Evolutionary conservation across 1,140 invertebrate genomes (phyloP).

Genomic region (Diorhabda elongata): DNA sequence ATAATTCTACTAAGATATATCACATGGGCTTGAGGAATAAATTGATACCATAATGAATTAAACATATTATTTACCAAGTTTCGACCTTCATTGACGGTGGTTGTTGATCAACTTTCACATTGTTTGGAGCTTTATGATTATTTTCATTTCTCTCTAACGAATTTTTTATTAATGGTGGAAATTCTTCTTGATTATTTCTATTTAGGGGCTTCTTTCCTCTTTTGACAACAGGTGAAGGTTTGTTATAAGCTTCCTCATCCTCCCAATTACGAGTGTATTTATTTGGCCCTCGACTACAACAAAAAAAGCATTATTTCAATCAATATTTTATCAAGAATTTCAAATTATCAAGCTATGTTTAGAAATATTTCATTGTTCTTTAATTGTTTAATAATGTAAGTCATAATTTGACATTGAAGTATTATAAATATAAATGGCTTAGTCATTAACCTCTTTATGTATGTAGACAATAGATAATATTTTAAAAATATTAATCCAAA

Average conservation of each 20-base stretch:
- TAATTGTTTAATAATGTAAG: too few species aligned
- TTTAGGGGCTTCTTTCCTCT: slow-evolving; percentile 15
- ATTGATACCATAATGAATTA: too few species aligned
- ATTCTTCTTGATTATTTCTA: slow-evolving; percentile 30
- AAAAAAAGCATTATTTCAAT: slow-evolving; percentile 19
- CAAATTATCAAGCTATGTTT: too few species aligned
- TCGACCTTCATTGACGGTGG: neutral
- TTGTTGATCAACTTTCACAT: neutral
- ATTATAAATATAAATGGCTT: neutral
- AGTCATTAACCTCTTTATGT: too few species aligned
- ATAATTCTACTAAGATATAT: too few species aligned
- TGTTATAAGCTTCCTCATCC: slow-evolving; percentile 80
- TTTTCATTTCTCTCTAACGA: neutral
- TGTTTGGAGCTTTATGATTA: neutral
- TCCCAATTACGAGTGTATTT: slow-evolving; percentile 91
- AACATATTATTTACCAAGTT: slow-evolving; percentile 3
- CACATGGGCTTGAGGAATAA: too few species aligned
- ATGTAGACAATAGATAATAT: neutral
- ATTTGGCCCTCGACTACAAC: slow-evolving; percentile 73
- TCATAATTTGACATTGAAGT: neutral
- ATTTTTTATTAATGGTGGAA: slow-evolving; percentile 30
- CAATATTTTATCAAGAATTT: neutral
- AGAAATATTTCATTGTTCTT: too few species aligned
- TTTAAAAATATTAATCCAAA: neutral
- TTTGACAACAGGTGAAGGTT: slow-evolving; percentile 35